Conservation (phyloP, 2,113 vertebrate species). For the Menidia beryllina region DNA sequence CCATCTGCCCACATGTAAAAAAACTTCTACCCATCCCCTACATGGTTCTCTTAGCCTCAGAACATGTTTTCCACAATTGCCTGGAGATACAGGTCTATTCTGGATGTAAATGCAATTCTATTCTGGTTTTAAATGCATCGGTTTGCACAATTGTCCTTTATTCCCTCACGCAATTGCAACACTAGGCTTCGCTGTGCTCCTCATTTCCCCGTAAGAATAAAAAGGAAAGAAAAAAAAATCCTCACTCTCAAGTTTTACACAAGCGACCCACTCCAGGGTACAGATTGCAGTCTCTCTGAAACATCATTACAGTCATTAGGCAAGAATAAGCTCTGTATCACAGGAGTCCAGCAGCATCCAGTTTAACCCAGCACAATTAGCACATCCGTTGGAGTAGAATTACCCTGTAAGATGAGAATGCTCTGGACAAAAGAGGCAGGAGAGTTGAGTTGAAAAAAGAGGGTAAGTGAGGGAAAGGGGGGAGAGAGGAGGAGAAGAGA, state of each 20-base stretch:
- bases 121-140: not conserved
- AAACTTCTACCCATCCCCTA: not conserved
- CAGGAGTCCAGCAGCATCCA: conserved; percentile 75
- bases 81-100: not conserved
- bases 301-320: conserved; percentile 79
- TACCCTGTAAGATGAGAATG: conserved; percentile 84
- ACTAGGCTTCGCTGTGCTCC: conserved; percentile 18
- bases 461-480: conserved; percentile 72
- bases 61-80: not conserved
- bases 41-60: not conserved
- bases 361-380: conserved; percentile 84
- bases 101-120: no score
- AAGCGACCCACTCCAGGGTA: conserved; percentile 53
- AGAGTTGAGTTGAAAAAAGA: conserved; percentile 73
- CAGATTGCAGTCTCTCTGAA: conserved; percentile 62
- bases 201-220: conserved; percentile 20
- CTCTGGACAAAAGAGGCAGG: conserved; percentile 75
- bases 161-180: conserved; percentile 16
- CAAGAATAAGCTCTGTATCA: conserved; percentile 80
- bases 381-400: conserved; percentile 81
- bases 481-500: conserved; percentile 63
- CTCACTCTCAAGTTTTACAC: conserved; percentile 47
- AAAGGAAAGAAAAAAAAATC: conserved; percentile 28
- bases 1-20: not conserved
- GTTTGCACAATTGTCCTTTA: conserved; percentile 1